phyloP scores from a whole-genome alignment of 2,113 vertebrate genomes.

The Pygathrix nemaeus region DNA sequence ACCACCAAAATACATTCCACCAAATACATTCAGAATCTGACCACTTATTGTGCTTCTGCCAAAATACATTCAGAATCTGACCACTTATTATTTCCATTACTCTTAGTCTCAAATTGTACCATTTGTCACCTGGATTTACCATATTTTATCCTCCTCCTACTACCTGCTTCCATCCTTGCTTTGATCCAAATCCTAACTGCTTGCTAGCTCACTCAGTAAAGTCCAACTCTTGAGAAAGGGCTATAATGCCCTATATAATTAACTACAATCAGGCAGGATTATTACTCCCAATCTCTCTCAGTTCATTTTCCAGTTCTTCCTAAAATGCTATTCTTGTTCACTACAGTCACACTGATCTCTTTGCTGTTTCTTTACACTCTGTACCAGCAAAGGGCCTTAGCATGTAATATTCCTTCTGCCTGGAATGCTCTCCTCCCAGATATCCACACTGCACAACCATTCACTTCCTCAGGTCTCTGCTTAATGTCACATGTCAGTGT shows the following conservation, averaged over 20 bases:
- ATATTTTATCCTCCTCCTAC: not conserved
- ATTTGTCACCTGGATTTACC: not conserved
- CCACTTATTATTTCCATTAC: not conserved
- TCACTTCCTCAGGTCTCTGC: not conserved
- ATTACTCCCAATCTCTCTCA: not conserved
- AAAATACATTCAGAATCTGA: not conserved
- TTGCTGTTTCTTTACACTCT: not conserved
- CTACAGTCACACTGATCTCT: not conserved
- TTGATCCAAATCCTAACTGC: not conserved
- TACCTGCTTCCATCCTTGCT: not conserved
- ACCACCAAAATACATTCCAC: not conserved
- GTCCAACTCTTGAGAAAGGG: not conserved
- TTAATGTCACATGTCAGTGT: not conserved
- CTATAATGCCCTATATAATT: not conserved
- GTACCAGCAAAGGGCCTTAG: not conserved
- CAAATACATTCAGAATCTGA: not conserved
- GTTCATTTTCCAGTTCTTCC: not conserved
- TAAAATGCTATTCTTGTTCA: not conserved
- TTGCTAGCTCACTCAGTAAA: not conserved
- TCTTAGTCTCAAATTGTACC: not conserved
- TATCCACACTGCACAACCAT: not conserved
- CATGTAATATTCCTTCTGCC: not conserved
- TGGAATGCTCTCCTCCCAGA: not conserved
- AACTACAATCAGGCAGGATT: not conserved
- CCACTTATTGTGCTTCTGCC: not conserved